These are phyloP conservation scores for Drosophila kikkawai DNA, from an alignment of 1,140 invertebrate genomes.

Conservation along the genomic window DNA sequence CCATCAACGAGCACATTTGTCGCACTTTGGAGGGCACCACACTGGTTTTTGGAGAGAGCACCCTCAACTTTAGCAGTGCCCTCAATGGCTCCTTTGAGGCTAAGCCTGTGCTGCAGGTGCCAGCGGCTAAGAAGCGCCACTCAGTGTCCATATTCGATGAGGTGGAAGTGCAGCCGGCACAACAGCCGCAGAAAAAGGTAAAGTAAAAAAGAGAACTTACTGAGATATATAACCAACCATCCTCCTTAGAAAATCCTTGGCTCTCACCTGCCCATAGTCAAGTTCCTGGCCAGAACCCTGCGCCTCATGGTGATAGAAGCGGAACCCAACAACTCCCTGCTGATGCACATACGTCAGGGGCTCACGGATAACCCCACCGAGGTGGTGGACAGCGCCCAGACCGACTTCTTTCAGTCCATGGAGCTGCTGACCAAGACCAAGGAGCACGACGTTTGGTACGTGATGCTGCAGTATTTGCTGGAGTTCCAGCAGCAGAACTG, in stretches of 20 bases:
- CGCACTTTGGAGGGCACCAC: conserved; percentile 56
- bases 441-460: conserved; percentile 75
- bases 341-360: conserved; percentile 51
- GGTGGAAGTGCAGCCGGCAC: conserved; percentile 58
- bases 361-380: conserved; percentile 41
- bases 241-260: conserved; percentile 43
- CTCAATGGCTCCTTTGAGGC: conserved; percentile 61
- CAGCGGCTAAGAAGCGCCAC: conserved; percentile 57
- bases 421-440: conserved; percentile 77
- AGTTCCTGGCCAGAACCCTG: conserved; percentile 71
- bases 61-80: conserved; percentile 68
- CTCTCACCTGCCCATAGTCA: conserved; percentile 61
- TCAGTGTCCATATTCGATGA: conserved; percentile 82
- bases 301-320: conserved; percentile 65
- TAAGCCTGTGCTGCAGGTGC: conserved; percentile 21
- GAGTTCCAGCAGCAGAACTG: conserved; percentile 67
- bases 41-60: conserved; percentile 57
- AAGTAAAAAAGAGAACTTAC: no score
- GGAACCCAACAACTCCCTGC: conserved; percentile 53
- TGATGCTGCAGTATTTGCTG: conserved; percentile 73
- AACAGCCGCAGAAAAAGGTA: conserved; percentile 54
- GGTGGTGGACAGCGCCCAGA: conserved; percentile 64
- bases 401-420: conserved; percentile 74
- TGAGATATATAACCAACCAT: neutral
- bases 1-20: conserved; percentile 68